Evolutionary conservation across 2,888 invertebrate species (phyloP).

Genomic region (Oscheius myriophilus): DNA sequence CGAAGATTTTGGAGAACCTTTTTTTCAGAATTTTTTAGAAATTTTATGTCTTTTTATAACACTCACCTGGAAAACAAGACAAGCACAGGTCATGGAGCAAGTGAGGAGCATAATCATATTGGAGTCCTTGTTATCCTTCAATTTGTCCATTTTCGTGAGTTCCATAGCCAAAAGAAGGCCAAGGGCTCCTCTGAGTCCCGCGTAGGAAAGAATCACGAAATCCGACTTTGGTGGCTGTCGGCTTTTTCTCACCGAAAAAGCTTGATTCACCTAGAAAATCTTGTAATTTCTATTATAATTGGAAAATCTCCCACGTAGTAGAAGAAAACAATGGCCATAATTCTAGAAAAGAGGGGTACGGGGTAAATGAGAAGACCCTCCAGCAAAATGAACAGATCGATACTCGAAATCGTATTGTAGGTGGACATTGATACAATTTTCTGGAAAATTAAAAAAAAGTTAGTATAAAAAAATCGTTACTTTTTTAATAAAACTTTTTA

Average conservation of each 20-base stretch:
- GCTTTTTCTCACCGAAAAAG: neutral
- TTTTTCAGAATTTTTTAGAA: too few relatives aligned
- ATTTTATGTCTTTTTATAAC: too few relatives aligned
- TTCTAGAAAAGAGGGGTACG: conserved; percentile 32
- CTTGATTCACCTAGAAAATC: neutral
- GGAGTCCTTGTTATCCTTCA: conserved; percentile 2
- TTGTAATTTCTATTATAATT: neutral
- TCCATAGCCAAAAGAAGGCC: conserved; percentile 77
- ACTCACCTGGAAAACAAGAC: conserved; percentile 41
- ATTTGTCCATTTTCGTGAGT: conserved; percentile 65
- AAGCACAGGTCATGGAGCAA: conserved; percentile 34
- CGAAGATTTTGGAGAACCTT: too few relatives aligned
- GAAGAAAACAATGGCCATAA: conserved; percentile 24
- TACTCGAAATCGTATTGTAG: conserved; percentile 1
- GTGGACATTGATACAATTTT: neutral
- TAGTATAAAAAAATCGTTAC: too few relatives aligned
- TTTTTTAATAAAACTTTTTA: too few relatives aligned
- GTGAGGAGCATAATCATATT: conserved; percentile 33
- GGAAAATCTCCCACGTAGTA: conserved; percentile 10
- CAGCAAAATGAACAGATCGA: conserved; percentile 28
- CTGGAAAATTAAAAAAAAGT: neutral
- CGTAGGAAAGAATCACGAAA: conserved; percentile 77
- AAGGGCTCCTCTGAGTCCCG: conserved; percentile 77
- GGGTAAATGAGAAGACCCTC: conserved; percentile 25
- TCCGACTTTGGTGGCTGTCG: conserved; percentile 27